phyloP scores from a whole-genome alignment of 2,888 invertebrate genomes.

The Bugulina stolonifera region DNA sequence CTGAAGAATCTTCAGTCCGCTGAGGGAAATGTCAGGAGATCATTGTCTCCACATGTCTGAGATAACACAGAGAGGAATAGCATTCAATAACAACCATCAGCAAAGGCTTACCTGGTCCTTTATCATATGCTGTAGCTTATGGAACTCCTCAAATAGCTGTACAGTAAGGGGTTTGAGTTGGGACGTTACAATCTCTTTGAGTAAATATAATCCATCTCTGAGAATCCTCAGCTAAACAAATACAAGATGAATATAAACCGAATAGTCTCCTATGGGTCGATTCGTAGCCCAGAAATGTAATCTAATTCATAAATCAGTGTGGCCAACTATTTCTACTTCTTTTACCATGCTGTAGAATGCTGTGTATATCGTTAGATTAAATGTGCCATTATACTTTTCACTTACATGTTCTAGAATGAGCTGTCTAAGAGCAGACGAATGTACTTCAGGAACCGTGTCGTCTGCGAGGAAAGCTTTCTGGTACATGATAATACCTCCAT shows the following conservation, averaged over 20 bases:
- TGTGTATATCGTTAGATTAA: too few relatives aligned
- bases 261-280: too few relatives aligned
- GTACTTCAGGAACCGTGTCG: not conserved
- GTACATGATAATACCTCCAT: conserved; percentile 50
- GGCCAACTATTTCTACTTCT: too few relatives aligned
- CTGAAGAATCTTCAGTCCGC: too few relatives aligned
- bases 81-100: too few relatives aligned
- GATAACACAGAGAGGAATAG: too few relatives aligned
- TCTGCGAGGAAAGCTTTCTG: conserved; percentile 59
- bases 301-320: too few relatives aligned
- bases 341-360: too few relatives aligned
- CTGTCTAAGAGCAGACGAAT: not conserved
- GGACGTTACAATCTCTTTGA: not conserved
- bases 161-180: not conserved
- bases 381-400: too few relatives aligned
- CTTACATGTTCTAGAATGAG: not conserved
- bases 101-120: conserved; percentile 1
- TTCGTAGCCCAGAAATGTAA: too few relatives aligned
- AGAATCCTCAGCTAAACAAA: not conserved
- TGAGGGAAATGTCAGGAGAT: too few relatives aligned
- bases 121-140: not conserved
- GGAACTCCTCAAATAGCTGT: not conserved
- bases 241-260: not conserved
- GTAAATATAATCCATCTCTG: not conserved
- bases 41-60: too few relatives aligned